Evolutionary conservation across 2,888 invertebrate species (phyloP), one percentile per base, ranked within the genome.

Genomic region (Drosophila anomelani): DNA sequence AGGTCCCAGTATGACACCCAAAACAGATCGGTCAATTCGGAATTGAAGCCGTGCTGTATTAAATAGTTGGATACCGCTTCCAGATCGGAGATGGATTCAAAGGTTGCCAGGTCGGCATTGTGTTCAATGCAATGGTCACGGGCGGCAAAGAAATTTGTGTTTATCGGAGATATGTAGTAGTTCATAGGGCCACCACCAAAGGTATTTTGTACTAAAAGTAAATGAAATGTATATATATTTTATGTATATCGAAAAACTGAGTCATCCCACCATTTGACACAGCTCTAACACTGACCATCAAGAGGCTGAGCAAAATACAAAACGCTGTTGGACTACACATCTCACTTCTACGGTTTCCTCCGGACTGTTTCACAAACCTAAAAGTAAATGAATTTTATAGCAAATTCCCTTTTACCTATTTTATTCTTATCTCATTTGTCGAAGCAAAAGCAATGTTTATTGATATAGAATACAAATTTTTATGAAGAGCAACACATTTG

Each of bases 1-100:
- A 29, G 29, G 47, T 29, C 17, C 47, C 47, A 47, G 47, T 29
- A 47, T 7, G 47, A 17, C 12, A 47, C 47, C 29, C 47, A 47
- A 29, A n/a, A 29, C 10, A 32, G 49, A 32, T 49, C 49, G 2
- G 17, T 8, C 1, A 12, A 17, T 12, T 49, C 47, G 7, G 29
- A 32, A 49, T 32, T 32, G 8, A 17, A 32, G 13, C 32, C 32
- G 17, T 49, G 12, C 1, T 49, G 17, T 13, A 49, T 49, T 17
- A 32, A 32, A 20, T 32, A 49, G 17, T 17, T 20, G 17, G 49
- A 49, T 20, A 49, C 17, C 17, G 32, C 32, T 6, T 49, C 17
- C 8, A 49, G 13, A 1, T 49, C 32, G 4, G 13, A 17, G 1
- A 32, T 32, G 13, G 49, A 32, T 0, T 49, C 32, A 4, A 49